These are phyloP conservation scores for Pelodiscus sinensis DNA, from an alignment of 2,113 vertebrate genomes.

Conservation along the genomic window DNA sequence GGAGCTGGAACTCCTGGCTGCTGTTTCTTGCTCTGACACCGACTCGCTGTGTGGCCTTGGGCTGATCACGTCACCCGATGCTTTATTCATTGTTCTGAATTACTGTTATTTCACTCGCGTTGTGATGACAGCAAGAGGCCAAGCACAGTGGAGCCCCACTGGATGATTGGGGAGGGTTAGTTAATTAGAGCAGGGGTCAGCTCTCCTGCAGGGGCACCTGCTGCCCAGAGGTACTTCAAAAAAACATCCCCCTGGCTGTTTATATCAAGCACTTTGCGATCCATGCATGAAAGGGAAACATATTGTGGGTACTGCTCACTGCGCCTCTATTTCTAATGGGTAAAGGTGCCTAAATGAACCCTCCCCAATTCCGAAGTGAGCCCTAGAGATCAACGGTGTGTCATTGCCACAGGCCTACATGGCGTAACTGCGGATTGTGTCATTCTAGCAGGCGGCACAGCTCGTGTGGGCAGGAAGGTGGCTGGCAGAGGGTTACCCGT, in stretches of 20 bases:
- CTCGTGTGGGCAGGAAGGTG: too few relatives aligned
- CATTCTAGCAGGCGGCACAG: neutral
- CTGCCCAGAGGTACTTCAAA: neutral
- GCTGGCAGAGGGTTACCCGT: neutral
- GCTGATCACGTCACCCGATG: neutral
- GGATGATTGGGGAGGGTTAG: neutral
- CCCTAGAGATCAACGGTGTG: neutral
- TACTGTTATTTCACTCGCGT: neutral
- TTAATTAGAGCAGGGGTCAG: neutral
- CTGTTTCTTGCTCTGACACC: neutral
- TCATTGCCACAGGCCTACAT: neutral
- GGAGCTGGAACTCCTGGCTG: neutral
- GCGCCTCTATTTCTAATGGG: neutral
- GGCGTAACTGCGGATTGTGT: neutral
- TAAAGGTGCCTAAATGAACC: neutral
- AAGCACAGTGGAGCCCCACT: fast-evolving
- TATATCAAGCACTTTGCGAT: neutral
- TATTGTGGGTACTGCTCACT: neutral
- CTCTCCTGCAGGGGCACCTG: neutral
- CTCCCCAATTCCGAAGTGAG: neutral
- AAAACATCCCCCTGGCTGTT: neutral
- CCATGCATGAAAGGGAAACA: neutral
- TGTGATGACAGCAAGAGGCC: neutral
- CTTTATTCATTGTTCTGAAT: neutral
- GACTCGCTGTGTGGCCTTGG: neutral